A percentile compares a stretch with the other conserved stretches of the same genome.
These are phyloP conservation scores for Leptinotarsa tumamoca DNA, from an alignment of 2,888 invertebrate species.

Conservation along the genomic window DNA sequence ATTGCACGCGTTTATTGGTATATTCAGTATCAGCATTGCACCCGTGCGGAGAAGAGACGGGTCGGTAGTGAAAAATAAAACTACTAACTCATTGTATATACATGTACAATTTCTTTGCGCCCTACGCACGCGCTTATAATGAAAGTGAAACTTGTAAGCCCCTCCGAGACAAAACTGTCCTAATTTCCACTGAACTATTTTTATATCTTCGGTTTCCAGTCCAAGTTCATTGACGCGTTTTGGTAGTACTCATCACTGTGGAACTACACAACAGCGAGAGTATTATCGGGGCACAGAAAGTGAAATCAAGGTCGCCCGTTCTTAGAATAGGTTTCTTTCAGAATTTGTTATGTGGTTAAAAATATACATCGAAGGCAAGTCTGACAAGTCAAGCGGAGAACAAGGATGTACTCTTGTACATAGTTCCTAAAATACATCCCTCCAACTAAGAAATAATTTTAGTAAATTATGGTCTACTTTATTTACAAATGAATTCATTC, in stretches of 20 bases:
- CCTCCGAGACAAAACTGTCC: slow-evolving; percentile 20
- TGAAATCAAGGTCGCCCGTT: slow-evolving; percentile 53
- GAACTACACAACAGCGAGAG: slow-evolving; percentile 30
- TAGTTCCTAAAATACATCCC: background rate
- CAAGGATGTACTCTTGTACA: background rate
- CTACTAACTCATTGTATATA: no score
- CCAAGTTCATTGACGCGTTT: slow-evolving; percentile 36
- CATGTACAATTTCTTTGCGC: background rate
- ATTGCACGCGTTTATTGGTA: no score
- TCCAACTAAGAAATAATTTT: background rate
- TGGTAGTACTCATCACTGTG: slow-evolving; percentile 30
- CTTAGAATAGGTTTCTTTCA: slow-evolving; percentile 43
- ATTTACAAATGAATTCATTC: no score
- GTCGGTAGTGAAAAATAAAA: no score
- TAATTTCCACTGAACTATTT: slow-evolving; percentile 31
- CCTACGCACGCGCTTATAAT: background rate
- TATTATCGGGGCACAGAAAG: slow-evolving; percentile 46
- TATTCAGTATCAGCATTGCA: no score
- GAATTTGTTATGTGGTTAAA: slow-evolving; percentile 15
- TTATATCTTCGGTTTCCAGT: slow-evolving; percentile 24
- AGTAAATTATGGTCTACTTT: no score
- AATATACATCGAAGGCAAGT: background rate
- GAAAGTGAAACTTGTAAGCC: background rate
- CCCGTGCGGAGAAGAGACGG: no score
- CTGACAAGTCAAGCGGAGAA: background rate